A percentile compares a stretch with the other conserved stretches of the same genome.
Conservation (phyloP, 2,113 vertebrate genomes). For the Sapayoa aenigma region DNA sequence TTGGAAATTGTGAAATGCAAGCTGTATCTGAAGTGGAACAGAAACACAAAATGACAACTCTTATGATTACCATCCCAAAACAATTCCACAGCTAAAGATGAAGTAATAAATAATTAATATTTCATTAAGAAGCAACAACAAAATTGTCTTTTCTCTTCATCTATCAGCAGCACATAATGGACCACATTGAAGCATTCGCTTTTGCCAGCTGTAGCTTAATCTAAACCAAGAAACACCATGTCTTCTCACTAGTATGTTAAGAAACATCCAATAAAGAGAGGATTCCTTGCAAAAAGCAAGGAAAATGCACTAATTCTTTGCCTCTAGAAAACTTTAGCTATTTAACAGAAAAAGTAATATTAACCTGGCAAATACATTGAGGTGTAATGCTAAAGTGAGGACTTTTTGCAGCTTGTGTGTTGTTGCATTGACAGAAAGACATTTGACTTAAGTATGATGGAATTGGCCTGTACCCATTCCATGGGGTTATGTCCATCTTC, state of each 20-base stretch:
- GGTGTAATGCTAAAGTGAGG: background rate
- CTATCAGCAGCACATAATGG: background rate
- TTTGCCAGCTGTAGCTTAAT: background rate
- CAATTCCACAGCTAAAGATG: background rate
- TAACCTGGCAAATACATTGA: background rate
- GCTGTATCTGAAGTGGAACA: background rate
- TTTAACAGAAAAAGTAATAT: background rate
- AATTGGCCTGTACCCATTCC: background rate
- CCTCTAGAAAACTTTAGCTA: background rate
- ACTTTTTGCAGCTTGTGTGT: background rate
- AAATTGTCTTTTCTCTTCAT: background rate
- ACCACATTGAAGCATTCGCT: background rate
- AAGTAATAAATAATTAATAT: slow-evolving; percentile 8
- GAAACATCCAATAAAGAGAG: background rate
- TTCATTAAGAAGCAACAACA: background rate
- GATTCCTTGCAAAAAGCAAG: background rate
- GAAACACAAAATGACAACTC: background rate
- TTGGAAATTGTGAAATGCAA: background rate
- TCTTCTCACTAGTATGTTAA: background rate
- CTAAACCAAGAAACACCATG: background rate
- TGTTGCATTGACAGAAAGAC: background rate
- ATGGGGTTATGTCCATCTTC: background rate
- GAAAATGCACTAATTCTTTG: background rate
- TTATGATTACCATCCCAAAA: background rate
- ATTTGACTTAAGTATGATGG: background rate